A percentile compares a stretch with the other conserved stretches of the same genome.
phyloP scores from a whole-genome alignment of 2,888 invertebrate genomes.

The Rhagophthalmus giganteus region DNA sequence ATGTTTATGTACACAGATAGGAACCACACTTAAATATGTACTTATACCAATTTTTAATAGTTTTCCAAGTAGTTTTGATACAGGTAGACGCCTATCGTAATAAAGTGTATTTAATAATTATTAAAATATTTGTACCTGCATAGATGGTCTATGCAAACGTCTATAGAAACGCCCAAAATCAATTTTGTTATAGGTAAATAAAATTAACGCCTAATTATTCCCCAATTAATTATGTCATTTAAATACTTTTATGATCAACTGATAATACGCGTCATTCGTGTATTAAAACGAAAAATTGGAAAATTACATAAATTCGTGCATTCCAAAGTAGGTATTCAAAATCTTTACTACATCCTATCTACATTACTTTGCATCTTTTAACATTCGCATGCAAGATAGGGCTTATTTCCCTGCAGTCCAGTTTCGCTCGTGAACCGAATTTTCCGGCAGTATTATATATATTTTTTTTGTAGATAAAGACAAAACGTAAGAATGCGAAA shows the following conservation, averaged over 20 bases:
- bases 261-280: constrained; percentile 5
- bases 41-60: too few relatives aligned
- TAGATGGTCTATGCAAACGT: too few relatives aligned
- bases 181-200: too few relatives aligned
- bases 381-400: constrained; percentile 49
- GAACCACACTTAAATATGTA: too few relatives aligned
- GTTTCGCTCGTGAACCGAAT: constrained; percentile 48
- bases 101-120: too few relatives aligned
- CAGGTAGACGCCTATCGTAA: too few relatives aligned
- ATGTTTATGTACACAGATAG: too few relatives aligned
- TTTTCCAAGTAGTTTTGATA: too few relatives aligned
- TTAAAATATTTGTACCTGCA: too few relatives aligned
- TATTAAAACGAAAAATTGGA: constrained; percentile 31
- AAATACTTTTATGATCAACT: neutral
- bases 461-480: constrained; percentile 47
- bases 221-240: too few relatives aligned
- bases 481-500: constrained; percentile 37
- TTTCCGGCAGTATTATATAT: constrained; percentile 47
- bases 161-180: too few relatives aligned
- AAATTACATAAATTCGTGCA: constrained; percentile 52
- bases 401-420: constrained; percentile 53
- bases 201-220: too few relatives aligned
- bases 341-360: constrained; percentile 48
- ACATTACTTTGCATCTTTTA: constrained; percentile 54
- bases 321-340: constrained; percentile 53